These are phyloP conservation scores for Pseudomyrmex concolor DNA, from an alignment of 1,140 invertebrate species.

Conservation along the genomic window DNA sequence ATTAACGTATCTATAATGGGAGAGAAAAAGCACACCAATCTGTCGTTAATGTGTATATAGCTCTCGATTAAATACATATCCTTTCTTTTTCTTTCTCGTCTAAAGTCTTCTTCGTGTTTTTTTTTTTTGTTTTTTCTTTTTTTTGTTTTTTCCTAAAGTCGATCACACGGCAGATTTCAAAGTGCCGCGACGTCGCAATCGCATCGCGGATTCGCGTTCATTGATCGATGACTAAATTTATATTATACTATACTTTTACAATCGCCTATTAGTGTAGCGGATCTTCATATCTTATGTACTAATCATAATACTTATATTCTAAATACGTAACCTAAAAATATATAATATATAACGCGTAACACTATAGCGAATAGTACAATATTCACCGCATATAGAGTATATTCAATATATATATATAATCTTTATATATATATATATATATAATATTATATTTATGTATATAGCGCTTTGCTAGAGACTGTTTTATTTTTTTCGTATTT, in stretches of 20 bases:
- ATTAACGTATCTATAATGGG: slow-evolving; percentile 58
- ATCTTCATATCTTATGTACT: slow-evolving; percentile 67
- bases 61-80: slow-evolving; percentile 46
- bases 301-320: slow-evolving; percentile 68
- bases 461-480: slow-evolving; percentile 60
- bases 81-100: slow-evolving; percentile 12
- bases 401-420: slow-evolving; percentile 56
- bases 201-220: slow-evolving; percentile 16
- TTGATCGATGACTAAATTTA: slow-evolving; percentile 59
- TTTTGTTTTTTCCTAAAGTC: slow-evolving; percentile 41
- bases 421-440: slow-evolving; percentile 67
- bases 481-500: slow-evolving; percentile 34
- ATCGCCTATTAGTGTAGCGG: slow-evolving; percentile 50
- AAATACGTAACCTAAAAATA: slow-evolving; percentile 67
- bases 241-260: slow-evolving; percentile 48
- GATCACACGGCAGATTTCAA: slow-evolving; percentile 51
- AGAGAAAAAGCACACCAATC: slow-evolving; percentile 63
- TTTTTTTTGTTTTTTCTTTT: slow-evolving; percentile 10
- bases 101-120: slow-evolving; percentile 5
- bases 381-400: slow-evolving; percentile 74
- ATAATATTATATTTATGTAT: slow-evolving; percentile 55
- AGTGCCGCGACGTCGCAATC: slow-evolving; percentile 41
- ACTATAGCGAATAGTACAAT: slow-evolving; percentile 74
- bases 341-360: slow-evolving; percentile 67
- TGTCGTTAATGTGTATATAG: slow-evolving; percentile 52